Evolutionary conservation across 1,140 invertebrate genomes (phyloP), one percentile per base, ranked within the genome.

Genomic region (Tetramorium simillimum): DNA sequence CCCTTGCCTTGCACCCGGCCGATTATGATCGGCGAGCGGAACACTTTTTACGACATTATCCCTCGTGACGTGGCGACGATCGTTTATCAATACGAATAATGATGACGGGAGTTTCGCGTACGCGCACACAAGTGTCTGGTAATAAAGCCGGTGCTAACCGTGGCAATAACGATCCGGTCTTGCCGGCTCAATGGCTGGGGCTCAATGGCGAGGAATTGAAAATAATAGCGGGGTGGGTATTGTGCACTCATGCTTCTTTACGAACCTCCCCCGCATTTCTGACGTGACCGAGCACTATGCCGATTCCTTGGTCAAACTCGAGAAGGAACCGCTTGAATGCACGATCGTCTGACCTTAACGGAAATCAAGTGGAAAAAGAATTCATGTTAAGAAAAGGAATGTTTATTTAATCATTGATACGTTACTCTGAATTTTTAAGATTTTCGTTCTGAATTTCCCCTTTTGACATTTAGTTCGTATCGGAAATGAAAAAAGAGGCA

Each of bases 61-160:
- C 86, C 58, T 67, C 58, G 10, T 90, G 90, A 91, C 90, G 82
- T 84, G 89, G 70, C 82, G 76, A 88, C 88, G 90, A 91, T 92
- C 91, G 89, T 91, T 91, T 89, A 89, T 92, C 92, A 93, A 91
- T 90, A 88, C 86, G 88, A 90, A 93, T 92, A 93, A 92, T 91
- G 90, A 90, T 82, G 76, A 76, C 72, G 72, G 80, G 88, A 86
- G 46, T 58, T 88, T 87, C 75, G 63, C 62, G 82, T 78, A 37
- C 85, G 62, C 49, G 87, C 82, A 70, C 76, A 72, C 65, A 56
- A 56, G 86, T 85, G 49, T 90, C 80, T 10, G 86, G 73, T 86
- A 91, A 91, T 90, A 90, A 91, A 90, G 88, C 88, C 69, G 89
- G 77, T 78, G 75, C 40, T 70, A 40, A 63, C 40, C 49, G 70